A percentile compares a stretch with the other conserved stretches of the same genome.
Conservation (phyloP, 2,797 vertebrate genomes). For the Myiothlypis chrysogaster region DNA sequence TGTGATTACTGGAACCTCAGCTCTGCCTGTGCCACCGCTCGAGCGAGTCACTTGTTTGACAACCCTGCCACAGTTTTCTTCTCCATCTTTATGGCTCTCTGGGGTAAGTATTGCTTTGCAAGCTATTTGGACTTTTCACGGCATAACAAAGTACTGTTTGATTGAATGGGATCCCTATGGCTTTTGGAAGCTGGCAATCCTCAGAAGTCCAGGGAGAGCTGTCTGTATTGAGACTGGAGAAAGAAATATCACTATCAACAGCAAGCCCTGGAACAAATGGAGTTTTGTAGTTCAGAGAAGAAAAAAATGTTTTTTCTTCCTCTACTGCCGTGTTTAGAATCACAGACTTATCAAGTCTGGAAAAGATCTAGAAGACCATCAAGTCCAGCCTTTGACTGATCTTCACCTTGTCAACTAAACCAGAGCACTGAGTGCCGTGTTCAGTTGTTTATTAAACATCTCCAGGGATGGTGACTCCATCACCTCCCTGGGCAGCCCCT, state of each 20-base stretch:
- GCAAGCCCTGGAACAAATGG: background rate
- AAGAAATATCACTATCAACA: background rate
- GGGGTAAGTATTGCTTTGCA: conserved; percentile 82
- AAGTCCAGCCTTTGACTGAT: background rate
- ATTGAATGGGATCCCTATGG: background rate
- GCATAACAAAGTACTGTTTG: background rate
- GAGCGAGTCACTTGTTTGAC: conserved; percentile 94
- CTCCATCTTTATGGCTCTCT: conserved; percentile 97
- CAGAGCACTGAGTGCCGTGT: background rate
- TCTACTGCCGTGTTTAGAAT: background rate
- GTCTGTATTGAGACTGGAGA: background rate
- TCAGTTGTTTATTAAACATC: background rate
- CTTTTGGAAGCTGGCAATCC: background rate
- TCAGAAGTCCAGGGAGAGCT: background rate
- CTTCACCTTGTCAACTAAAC: background rate
- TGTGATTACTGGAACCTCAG: conserved; percentile 97
- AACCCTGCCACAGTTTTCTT: conserved; percentile 95
- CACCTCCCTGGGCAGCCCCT: background rate
- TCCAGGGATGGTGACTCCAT: background rate
- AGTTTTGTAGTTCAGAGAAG: background rate
- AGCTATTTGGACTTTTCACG: background rate
- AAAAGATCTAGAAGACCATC: background rate
- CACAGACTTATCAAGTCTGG: background rate
- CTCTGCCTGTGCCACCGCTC: conserved; percentile 86
- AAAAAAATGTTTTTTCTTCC: background rate